A percentile compares a stretch with the other conserved stretches of the same genome.
Conservation (phyloP, 1,140 invertebrate genomes). For the Megathymus violae region DNA sequence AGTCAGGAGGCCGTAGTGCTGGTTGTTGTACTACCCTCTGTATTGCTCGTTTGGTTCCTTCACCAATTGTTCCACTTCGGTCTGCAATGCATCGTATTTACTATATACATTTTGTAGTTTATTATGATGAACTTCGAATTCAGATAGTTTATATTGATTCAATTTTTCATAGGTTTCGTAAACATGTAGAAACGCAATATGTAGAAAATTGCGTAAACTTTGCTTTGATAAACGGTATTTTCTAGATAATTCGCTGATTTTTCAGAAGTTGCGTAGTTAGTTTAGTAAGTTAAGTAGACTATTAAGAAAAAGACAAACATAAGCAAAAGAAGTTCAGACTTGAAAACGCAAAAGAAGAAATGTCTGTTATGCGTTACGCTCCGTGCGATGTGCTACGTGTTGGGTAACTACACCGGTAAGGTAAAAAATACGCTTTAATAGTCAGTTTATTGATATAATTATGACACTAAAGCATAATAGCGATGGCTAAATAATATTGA, state of each 20-base stretch:
- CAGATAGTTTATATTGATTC: not conserved
- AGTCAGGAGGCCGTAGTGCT: conserved; percentile 14
- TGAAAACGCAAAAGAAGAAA: not conserved
- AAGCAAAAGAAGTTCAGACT: not conserved
- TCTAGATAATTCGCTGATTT: conserved; percentile 12
- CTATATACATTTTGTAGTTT: conserved; percentile 15
- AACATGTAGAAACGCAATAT: conserved; percentile 8
- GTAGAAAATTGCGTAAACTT: conserved; percentile 16
- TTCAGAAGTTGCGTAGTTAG: no score
- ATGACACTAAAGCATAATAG: not conserved
- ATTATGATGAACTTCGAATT: conserved; percentile 12
- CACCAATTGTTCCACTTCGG: conserved; percentile 15
- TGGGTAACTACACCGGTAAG: not conserved
- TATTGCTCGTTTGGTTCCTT: conserved; percentile 9
- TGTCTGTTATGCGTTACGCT: not conserved
- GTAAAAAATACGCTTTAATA: not conserved
- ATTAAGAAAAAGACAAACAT: not conserved
- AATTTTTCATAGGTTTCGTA: conserved; percentile 7
- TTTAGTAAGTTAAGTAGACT: no score
- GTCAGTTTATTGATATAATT: not conserved
- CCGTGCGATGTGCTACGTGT: not conserved
- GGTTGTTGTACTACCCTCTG: conserved; percentile 6
- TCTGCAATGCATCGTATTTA: conserved; percentile 24
- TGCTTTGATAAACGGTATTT: conserved; percentile 13
- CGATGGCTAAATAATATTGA: not conserved